A percentile compares a stretch with the other conserved stretches of the same genome.
Conservation (phyloP, 2,888 invertebrate genomes). For the Melikaiella ostensackeni region DNA sequence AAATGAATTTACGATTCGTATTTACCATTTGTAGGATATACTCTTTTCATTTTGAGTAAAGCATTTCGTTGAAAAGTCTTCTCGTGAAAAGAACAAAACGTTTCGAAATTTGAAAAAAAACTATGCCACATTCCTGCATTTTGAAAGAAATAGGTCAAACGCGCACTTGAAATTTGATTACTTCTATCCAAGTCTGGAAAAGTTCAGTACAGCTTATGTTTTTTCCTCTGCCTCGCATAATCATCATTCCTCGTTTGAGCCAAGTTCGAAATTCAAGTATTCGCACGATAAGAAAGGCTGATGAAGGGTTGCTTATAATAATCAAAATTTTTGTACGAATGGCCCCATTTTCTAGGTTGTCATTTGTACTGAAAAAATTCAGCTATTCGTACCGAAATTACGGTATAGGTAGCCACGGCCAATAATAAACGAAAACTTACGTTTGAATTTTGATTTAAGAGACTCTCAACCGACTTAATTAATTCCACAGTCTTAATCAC, state of each 20-base stretch:
- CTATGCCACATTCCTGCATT: neutral
- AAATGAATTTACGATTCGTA: neutral
- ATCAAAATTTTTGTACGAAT: no score
- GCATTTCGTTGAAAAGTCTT: neutral
- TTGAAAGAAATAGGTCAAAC: slow-evolving; percentile 16
- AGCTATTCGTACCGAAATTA: no score
- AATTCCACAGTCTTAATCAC: neutral
- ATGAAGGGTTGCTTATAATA: neutral
- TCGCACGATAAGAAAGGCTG: slow-evolving; percentile 10
- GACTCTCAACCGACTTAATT: no score
- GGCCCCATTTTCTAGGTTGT: no score
- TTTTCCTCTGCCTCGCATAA: neutral
- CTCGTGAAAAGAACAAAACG: neutral
- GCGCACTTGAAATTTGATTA: slow-evolving; percentile 27
- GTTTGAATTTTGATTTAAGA: no score
- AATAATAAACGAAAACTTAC: no score
- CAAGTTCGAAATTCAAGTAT: neutral
- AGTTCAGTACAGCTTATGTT: slow-evolving; percentile 20
- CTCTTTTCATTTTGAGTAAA: neutral
- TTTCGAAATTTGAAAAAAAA: slow-evolving; percentile 21
- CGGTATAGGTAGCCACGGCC: no score
- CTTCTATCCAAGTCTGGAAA: slow-evolving; percentile 10
- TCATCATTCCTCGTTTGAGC: neutral
- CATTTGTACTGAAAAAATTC: no score
- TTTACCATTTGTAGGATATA: neutral